A percentile compares a stretch with the other conserved stretches of the same genome.
phyloP scores from a whole-genome alignment of 2,797 vertebrate genomes.

The Cercopithecus mitis region DNA sequence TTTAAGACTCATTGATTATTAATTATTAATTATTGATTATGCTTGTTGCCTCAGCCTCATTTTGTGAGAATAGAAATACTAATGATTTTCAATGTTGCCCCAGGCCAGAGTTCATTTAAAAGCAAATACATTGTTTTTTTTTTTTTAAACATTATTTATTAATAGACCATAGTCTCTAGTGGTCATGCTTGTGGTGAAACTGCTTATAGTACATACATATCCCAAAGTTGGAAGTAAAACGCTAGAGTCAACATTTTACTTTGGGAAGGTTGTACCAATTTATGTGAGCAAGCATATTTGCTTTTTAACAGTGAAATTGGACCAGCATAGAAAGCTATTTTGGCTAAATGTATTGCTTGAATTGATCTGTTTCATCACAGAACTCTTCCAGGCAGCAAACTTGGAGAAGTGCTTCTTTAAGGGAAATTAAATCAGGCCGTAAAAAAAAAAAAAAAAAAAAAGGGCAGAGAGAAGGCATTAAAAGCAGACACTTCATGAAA shows the following conservation, averaged over 20 bases:
- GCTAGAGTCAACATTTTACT: conserved; percentile 43
- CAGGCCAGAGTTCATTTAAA: conserved; percentile 50
- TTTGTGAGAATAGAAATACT: conserved; percentile 32
- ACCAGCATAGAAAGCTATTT: conserved; percentile 7
- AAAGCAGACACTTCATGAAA: conserved; percentile 23
- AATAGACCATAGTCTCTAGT: conserved; percentile 3
- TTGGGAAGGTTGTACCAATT: conserved; percentile 26
- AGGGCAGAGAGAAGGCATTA: background rate
- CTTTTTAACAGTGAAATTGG: conserved; percentile 39
- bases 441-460: conserved; percentile 41
- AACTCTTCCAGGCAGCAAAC: background rate
- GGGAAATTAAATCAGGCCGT: background rate
- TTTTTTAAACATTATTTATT: conserved; percentile 48
- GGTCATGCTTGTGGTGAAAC: conserved; percentile 21
- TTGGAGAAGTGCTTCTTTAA: conserved; percentile 25
- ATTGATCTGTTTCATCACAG: conserved; percentile 44
- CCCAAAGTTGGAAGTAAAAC: conserved; percentile 42
- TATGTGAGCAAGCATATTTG: conserved; percentile 38
- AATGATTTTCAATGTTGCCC: conserved; percentile 35
- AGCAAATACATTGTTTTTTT: background rate
- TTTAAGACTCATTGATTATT: background rate
- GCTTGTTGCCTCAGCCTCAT: background rate
- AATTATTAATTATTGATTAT: background rate
- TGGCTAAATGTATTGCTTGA: conserved; percentile 30
- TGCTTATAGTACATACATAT: background rate